Base-by-base conservation (phyloP, 2,888 invertebrate species). In the Anorthoa munda region DNA sequence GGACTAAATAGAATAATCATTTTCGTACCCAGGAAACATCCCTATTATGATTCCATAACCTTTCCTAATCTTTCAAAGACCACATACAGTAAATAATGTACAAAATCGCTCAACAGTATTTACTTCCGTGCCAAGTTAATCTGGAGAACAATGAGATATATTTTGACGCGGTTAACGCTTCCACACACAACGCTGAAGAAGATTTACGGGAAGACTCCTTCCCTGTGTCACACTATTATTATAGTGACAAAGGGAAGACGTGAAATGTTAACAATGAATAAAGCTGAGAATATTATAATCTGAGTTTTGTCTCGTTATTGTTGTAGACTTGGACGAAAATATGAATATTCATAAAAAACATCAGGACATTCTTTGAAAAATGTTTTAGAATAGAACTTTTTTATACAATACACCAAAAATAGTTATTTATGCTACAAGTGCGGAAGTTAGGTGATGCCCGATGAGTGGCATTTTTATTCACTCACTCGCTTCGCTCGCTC, bases 141-240 rank as follows among this genome's bases (percentile, higher is more conserved):
- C 26, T 26, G 26, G 26, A 26, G 26, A 26, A 26, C 26, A 26
- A 26, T 26, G 26, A 26, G 26, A 26, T 26, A 26, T 2, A 26
- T 77, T 85, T 79, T 74, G 78, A 75, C 72, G 79, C 60, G 72
- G 77, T 75, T 79, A 75, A 75, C 73, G 67, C 73, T 66, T 76
- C 69, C 75, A 68, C 75, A 86, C 46, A 71, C 75, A 71, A 72
- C 65, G 26, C 58, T 83, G 83, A 85, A 78, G 81, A 83, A 86
- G 85, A 86, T 86, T 86, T 83, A 86, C 74, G 79, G 53, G 51
- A 31, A 45, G 77, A 61, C 50, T 78, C 69, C 75, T 70, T 82
- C 77, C 69, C 61, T 56, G 77, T 74, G 85, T 72, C 79, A 80
- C 67, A 70, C 75, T 79, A 83, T 86, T 86, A 86, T 79, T 64